These are phyloP conservation scores for Rhizomys pruinosus DNA, from an alignment of 2,113 vertebrate genomes.

Conservation along the genomic window DNA sequence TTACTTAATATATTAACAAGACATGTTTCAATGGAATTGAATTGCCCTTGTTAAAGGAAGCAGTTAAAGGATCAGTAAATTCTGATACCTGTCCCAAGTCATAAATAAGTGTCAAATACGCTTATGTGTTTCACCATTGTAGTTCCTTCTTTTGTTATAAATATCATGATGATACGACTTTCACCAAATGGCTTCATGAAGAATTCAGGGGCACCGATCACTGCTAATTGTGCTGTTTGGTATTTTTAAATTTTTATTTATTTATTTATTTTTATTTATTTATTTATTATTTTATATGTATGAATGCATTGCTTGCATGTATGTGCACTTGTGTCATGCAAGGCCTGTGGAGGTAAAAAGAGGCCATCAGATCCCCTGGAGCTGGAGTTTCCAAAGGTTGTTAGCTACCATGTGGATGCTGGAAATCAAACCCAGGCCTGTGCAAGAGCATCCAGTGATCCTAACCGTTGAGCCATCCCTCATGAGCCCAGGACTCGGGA, in stretches of 20 bases:
- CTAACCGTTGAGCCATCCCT: too few species aligned
- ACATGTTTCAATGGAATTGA: constrained; percentile 16
- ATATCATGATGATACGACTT: not conserved
- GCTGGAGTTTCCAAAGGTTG: too few species aligned
- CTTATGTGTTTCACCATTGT: not conserved
- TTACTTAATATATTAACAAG: constrained; percentile 60
- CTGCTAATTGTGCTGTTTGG: not conserved
- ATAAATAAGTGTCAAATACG: not conserved
- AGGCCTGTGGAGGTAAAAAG: too few species aligned
- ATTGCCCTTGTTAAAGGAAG: constrained; percentile 35
- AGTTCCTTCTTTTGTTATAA: not conserved
- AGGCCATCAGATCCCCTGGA: too few species aligned
- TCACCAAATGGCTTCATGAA: not conserved
- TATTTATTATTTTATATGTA: too few species aligned
- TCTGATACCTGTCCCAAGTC: constrained; percentile 41
- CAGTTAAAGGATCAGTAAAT: constrained; percentile 11
- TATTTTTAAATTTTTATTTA: not conserved
- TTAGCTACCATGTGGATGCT: too few species aligned
- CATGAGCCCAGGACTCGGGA: too few species aligned
- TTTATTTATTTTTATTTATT: too few species aligned
- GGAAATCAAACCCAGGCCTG: too few species aligned
- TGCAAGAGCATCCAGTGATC: too few species aligned
- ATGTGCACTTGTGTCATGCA: too few species aligned
- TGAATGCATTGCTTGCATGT: too few species aligned
- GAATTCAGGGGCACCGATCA: not conserved